Evolutionary conservation across 2,113 vertebrate genomes (phyloP), one percentile per base, ranked within the genome.

Genomic region (Oryzias javanicus): DNA sequence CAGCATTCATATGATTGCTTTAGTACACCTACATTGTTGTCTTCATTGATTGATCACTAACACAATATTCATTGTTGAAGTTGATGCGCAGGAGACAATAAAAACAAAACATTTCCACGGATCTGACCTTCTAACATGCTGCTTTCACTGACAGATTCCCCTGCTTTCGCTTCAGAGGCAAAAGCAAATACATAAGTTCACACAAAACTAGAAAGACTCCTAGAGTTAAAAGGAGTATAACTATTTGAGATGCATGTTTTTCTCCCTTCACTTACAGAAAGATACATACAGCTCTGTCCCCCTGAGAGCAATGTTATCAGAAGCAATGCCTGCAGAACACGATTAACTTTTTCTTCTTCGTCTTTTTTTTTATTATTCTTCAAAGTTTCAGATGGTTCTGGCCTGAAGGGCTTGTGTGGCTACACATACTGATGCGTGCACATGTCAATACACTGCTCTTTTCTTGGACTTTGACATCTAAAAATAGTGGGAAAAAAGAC

Each of bases 331-430:
- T 77, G 42, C 67, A 66, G 58, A 77, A 56, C 53, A 51, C 42
- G 61, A 79, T 79, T 80, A 77, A 75, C 77, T 81, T 77, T 77
- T 79, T 82, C 73, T 79, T 63, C 55, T 68, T 82, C 73, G 76
- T 49, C 62, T 58, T 66, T 82, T 76, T 79, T 49, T 74, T 80
- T 44, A 35, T 79, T 72, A 63, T 58, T 70, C 72, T 80, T 78
- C 59, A 77, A 71, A 80, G 72, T 74, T 80, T 70, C 49, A 76
- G 58, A 72, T 79, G 13, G 4, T 68, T 63, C 49, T 75, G 64
- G 70, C 79, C 67, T 74, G 52, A 1, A 72, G 67, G 69, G 50
- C 15, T 66, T 59, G 51, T 42, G 40, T 20, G 18, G 46, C 60
- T 59, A 19, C 40, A 67, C 22, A 58, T 44, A 57, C 55, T 63